Percentiles rank a stretch among this genome's conserved stretches.
Conservation (phyloP, 2,797 vertebrate genomes). For the Arctocebus calabarensis region DNA sequence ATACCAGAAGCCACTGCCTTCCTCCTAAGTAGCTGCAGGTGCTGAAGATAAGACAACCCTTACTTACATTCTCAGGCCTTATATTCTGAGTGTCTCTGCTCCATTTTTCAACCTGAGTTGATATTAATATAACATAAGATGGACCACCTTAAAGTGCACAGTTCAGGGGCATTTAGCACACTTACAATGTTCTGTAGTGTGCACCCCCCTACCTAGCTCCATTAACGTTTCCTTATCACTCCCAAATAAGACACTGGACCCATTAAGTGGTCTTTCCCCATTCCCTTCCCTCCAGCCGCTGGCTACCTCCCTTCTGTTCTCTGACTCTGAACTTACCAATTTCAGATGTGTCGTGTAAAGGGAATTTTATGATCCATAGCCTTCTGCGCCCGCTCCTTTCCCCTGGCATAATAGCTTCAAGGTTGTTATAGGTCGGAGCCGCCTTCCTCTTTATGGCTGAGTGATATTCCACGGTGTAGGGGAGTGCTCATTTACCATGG, state of each 20-base stretch:
- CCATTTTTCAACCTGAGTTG: background rate
- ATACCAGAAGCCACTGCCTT: background rate
- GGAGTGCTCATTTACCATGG: accelerated
- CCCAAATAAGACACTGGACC: background rate
- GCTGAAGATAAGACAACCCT: background rate
- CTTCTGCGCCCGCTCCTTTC: background rate
- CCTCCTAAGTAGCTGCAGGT: background rate
- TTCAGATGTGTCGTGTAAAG: background rate
- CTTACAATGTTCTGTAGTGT: background rate
- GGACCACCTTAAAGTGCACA: background rate
- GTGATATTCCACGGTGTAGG: no score
- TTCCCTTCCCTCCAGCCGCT: background rate
- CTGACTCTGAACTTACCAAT: background rate
- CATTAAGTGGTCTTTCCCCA: background rate
- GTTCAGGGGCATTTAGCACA: background rate
- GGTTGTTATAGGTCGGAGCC: background rate
- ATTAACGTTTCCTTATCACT: background rate
- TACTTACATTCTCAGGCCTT: background rate
- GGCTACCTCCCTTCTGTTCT: background rate
- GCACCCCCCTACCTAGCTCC: no score
- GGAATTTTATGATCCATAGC: accelerated
- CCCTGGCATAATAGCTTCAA: background rate
- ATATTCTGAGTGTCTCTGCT: background rate
- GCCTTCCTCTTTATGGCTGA: background rate
- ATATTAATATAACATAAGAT: background rate